Evolutionary conservation across 2,888 invertebrate species (phyloP).

Genomic region (Acheta domesticus): DNA sequence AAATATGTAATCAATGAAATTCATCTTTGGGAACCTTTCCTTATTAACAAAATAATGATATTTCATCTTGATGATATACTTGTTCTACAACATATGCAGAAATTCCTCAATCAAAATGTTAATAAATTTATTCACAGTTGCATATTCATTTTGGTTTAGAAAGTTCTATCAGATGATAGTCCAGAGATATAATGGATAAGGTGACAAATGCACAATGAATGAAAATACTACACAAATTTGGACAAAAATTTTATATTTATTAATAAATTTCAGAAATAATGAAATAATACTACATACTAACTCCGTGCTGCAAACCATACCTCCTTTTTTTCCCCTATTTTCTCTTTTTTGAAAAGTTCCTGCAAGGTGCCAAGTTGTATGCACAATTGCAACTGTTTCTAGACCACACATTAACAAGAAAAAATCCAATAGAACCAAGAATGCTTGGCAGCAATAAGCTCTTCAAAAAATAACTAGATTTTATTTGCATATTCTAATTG

Average conservation of each 20-base stretch:
- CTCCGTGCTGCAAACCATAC: constrained; percentile 24
- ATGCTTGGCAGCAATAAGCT: constrained; percentile 11
- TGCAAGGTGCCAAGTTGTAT: neutral
- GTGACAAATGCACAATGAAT: neutral
- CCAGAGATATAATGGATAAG: no score
- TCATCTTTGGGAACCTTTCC: no score
- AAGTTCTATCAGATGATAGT: no score
- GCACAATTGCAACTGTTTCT: constrained; percentile 18
- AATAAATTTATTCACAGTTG: no score
- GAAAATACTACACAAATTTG: constrained; percentile 1
- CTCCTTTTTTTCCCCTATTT: constrained; percentile 21
- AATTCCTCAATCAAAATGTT: no score
- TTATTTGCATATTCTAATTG: constrained; percentile 9
- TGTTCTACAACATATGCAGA: no score
- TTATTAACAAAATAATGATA: no score
- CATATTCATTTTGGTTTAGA: no score
- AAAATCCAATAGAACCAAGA: neutral
- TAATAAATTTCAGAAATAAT: constrained; percentile 18
- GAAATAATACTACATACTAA: constrained; percentile 24
- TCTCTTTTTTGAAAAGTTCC: neutral
- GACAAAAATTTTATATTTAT: constrained; percentile 18
- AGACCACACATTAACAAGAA: constrained; percentile 8
- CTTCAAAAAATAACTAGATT: constrained; percentile 5
- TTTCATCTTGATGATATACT: no score
- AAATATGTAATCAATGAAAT: no score